These are phyloP conservation scores for Actinostola sp. DNA, from an alignment of 92 coral and sea anemone species.

Conservation along the genomic window DNA sequence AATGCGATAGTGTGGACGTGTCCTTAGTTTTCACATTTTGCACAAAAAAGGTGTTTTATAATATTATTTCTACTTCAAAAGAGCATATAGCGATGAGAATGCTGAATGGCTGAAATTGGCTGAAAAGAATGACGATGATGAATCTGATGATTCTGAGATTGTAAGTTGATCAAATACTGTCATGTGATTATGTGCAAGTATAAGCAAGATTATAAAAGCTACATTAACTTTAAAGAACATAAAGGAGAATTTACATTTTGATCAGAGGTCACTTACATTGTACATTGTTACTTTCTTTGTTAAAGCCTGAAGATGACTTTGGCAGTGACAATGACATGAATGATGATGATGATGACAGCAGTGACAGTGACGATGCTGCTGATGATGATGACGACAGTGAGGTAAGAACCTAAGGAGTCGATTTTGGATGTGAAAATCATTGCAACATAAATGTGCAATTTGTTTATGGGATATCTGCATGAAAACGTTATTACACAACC, in stretches of 20 bases:
- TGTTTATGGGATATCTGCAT: no score
- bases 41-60: no score
- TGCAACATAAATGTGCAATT: no score
- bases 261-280: neutral
- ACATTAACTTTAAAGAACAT: no score
- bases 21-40: no score
- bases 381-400: constrained; percentile 45
- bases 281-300: neutral
- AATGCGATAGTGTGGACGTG: no score
- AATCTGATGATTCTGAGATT: constrained; percentile 44
- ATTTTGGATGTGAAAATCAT: no score
- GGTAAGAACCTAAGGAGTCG: constrained; percentile 23
- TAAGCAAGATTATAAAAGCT: no score
- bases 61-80: no score
- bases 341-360: neutral
- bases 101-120: constrained; percentile 61
- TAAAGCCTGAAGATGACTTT: constrained; percentile 55
- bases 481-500: no score
- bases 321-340: constrained; percentile 18
- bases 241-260: neutral
- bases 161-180: constrained; percentile 14
- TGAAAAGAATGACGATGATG: constrained; percentile 47
- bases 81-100: constrained; percentile 72
- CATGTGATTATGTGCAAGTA: no score
- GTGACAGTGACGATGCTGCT: constrained; percentile 21